Conservation (phyloP, 64 coral and sea anemone species). For the Pocillopora damicornis region DNA sequence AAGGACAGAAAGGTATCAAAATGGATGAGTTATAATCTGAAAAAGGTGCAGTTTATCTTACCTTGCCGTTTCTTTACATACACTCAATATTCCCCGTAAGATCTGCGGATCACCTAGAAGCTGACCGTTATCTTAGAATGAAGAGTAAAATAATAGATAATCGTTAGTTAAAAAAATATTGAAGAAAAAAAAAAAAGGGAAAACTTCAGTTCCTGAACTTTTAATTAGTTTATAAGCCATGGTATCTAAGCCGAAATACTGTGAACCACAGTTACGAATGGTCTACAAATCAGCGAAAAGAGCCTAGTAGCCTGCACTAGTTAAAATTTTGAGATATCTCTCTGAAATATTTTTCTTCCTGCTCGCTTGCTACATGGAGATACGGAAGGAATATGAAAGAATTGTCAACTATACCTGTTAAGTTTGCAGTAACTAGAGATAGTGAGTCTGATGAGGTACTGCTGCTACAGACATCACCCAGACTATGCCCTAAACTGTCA, state of each 20-base stretch:
- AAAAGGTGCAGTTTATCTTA: background rate
- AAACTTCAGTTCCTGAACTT: no score
- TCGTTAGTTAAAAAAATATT: no score
- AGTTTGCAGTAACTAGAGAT: background rate
- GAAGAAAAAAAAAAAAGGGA: no score
- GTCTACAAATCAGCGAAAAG: no score
- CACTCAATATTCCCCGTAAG: background rate
- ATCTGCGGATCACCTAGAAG: slow-evolving; percentile 27
- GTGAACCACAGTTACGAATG: no score
- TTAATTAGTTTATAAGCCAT: no score
- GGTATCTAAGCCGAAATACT: no score
- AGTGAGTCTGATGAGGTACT: slow-evolving; percentile 7
- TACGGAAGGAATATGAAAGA: background rate
- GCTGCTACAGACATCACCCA: slow-evolving; percentile 8
- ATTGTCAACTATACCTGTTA: background rate
- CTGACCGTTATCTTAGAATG: background rate
- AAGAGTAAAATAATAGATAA: background rate
- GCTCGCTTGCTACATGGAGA: no score
- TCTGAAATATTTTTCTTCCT: no score
- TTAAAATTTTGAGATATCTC: no score
- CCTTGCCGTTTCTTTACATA: slow-evolving; percentile 20
- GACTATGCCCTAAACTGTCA: background rate
- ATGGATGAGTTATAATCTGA: background rate
- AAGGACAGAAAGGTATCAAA: background rate
- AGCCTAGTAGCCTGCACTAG: no score